Conservation (phyloP, 2,797 vertebrate species). For the Centroberyx gerrardi region DNA sequence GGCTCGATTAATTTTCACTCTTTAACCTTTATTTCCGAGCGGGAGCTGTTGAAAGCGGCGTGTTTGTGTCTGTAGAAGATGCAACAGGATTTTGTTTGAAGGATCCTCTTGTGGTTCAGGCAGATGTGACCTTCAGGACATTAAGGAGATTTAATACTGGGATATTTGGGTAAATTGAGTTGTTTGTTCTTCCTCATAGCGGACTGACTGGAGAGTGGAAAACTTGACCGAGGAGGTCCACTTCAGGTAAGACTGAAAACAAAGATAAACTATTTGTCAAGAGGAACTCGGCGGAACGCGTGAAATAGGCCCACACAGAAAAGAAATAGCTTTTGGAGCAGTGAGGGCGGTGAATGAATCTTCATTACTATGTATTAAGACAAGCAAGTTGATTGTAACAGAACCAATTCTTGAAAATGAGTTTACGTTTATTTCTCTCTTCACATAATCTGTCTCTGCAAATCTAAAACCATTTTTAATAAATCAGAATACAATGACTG, state of each 20-base stretch:
- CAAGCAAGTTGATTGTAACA: too few relatives aligned
- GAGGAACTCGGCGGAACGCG: not conserved
- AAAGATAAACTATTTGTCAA: not conserved
- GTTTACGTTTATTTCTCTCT: too few relatives aligned
- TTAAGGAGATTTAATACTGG: conserved; percentile 26
- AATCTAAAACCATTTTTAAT: too few relatives aligned
- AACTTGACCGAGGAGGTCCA: not conserved
- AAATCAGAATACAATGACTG: too few relatives aligned
- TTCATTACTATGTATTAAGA: not conserved
- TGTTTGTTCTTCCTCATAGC: conserved; percentile 17
- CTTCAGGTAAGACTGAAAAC: conserved; percentile 66
- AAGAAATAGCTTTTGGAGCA: not conserved
- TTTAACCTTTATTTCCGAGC: not conserved
- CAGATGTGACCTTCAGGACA: conserved; percentile 53
- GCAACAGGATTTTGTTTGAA: conserved; percentile 30
- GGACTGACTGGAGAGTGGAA: not conserved
- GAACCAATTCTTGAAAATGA: too few relatives aligned
- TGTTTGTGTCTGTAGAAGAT: conserved; percentile 1
- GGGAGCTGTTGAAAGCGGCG: not conserved
- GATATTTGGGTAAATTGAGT: conserved; percentile 20
- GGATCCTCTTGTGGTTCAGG: conserved; percentile 16
- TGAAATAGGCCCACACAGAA: not conserved
- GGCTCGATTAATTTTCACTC: not conserved
- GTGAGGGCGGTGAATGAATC: not conserved
- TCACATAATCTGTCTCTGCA: too few relatives aligned